phyloP scores from a whole-genome alignment of 2,888 invertebrate genomes.

The Agrochola macilenta region DNA sequence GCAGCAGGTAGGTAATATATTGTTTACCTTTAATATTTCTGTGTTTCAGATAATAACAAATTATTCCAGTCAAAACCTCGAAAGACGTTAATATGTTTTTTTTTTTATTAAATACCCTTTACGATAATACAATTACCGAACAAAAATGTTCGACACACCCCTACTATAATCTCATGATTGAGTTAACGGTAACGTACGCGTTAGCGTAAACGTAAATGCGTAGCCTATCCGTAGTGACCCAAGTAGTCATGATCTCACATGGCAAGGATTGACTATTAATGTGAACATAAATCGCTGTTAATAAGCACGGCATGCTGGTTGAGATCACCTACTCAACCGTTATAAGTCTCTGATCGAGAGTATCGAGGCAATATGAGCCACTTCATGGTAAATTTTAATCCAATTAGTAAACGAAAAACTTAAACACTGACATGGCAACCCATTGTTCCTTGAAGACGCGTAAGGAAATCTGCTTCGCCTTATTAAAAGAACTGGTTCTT shows the following conservation, averaged over 20 bases:
- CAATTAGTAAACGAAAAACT: conserved; percentile 37
- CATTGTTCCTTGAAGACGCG: conserved; percentile 31
- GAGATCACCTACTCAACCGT: conserved; percentile 15
- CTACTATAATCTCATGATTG: conserved; percentile 52
- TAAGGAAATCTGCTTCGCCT: conserved; percentile 14
- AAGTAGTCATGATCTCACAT: conserved; percentile 41
- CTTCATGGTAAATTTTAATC: conserved; percentile 13
- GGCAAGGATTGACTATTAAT: conserved; percentile 21
- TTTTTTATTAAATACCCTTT: conserved; percentile 17
- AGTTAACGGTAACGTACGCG: conserved; percentile 36
- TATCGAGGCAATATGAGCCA: conserved; percentile 7
- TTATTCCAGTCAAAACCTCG: not conserved
- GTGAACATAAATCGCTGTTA: conserved; percentile 19
- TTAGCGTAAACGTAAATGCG: conserved; percentile 52
- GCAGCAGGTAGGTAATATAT: not conserved
- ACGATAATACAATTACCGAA: conserved; percentile 35
- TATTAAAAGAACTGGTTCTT: conserved; percentile 34
- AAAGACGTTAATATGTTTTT: not conserved
- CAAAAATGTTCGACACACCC: conserved; percentile 20
- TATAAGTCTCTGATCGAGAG: conserved; percentile 10
- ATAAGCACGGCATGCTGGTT: conserved; percentile 34
- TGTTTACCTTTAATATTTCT: conserved; percentile 6
- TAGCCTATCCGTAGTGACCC: conserved; percentile 36
- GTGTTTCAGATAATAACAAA: too few species aligned
- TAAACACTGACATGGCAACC: conserved; percentile 3